phyloP scores from a whole-genome alignment of 2,113 vertebrate species.

The Gavialis gangeticus region DNA sequence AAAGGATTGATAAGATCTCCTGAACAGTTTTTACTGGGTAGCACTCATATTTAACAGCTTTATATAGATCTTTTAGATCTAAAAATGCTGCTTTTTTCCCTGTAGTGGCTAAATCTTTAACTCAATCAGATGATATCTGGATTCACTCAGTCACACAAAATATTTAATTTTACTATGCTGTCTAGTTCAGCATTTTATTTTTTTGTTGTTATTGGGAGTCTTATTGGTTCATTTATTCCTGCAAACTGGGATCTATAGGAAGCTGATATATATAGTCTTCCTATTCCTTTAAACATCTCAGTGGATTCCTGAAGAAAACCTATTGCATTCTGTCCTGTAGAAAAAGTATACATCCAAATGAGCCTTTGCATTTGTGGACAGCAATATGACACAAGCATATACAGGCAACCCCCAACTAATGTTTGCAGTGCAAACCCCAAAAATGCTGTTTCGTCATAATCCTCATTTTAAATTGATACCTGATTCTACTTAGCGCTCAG shows the following conservation, averaged over 20 bases:
- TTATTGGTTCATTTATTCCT: not conserved
- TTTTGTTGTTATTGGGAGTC: not conserved
- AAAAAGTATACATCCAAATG: not conserved
- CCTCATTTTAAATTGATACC: no score
- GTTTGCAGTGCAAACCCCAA: no score
- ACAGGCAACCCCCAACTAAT: no score
- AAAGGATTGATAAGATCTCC: not conserved
- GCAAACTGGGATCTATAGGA: not conserved
- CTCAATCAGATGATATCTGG: not conserved
- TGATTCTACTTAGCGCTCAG: no score
- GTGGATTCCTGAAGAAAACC: not conserved
- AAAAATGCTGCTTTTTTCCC: not conserved
- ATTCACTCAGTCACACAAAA: not conserved
- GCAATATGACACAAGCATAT: slow-evolving; percentile 1
- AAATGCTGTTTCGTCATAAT: no score
- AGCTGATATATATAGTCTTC: not conserved
- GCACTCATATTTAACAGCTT: not conserved
- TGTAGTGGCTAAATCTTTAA: not conserved
- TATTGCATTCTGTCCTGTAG: slow-evolving; percentile 31
- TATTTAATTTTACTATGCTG: not conserved
- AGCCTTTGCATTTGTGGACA: not conserved
- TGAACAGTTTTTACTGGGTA: not conserved
- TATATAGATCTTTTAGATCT: not conserved
- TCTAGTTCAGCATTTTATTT: not conserved
- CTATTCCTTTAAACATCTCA: not conserved